These are phyloP conservation scores for Leptinotarsa defecta DNA, from an alignment of 1,140 invertebrate species.

Conservation along the genomic window DNA sequence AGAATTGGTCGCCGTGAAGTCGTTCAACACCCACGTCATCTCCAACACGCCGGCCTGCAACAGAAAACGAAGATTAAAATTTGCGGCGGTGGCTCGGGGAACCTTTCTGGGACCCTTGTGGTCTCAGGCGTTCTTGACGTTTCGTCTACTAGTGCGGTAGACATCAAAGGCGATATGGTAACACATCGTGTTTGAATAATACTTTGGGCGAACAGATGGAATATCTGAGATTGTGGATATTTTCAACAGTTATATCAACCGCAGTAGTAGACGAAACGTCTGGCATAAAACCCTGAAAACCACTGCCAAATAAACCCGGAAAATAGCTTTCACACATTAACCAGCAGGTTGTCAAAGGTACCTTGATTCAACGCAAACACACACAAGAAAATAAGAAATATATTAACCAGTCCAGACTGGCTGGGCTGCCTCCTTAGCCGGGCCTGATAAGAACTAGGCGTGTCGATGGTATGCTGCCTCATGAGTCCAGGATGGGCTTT, in stretches of 20 bases:
- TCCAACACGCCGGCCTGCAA: constrained; percentile 72
- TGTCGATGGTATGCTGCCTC: constrained; percentile 88
- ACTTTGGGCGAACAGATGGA: too few species aligned
- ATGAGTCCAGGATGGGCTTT: constrained; percentile 71
- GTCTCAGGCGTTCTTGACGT: neutral
- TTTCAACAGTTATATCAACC: too few species aligned
- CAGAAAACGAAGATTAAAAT: constrained; percentile 17
- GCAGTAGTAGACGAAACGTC: too few species aligned
- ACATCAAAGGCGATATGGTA: too few species aligned
- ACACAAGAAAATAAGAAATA: neutral
- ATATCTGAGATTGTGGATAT: too few species aligned
- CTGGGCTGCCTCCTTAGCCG: constrained; percentile 65
- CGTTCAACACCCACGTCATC: constrained; percentile 85
- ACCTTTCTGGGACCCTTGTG: neutral
- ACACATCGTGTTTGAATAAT: too few species aligned
- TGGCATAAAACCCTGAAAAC: too few species aligned
- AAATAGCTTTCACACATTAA: too few species aligned
- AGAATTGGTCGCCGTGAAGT: constrained; percentile 73
- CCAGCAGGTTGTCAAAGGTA: too few species aligned
- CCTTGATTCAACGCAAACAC: neutral
- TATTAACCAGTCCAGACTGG: constrained; percentile 54
- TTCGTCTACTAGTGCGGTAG: too few species aligned
- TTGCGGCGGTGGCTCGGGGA: neutral
- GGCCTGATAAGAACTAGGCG: constrained; percentile 79
- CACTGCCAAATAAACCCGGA: too few species aligned